Evolutionary conservation across 2,888 invertebrate species (phyloP).

Genomic region (Didymodactylos carnosus): DNA sequence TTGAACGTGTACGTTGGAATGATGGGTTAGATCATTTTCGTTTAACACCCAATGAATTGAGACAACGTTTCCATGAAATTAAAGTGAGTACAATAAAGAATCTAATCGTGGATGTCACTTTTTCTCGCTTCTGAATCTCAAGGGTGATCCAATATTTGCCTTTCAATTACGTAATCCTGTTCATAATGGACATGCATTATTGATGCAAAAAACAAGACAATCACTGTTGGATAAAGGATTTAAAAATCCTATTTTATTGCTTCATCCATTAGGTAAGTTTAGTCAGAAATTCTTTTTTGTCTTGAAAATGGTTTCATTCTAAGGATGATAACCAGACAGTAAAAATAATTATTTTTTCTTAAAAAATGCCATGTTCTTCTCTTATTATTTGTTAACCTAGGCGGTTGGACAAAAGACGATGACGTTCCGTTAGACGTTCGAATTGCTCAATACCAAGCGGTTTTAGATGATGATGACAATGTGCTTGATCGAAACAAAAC

Average conservation of each 20-base stretch:
- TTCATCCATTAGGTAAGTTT: slow-evolving; percentile 59
- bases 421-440: slow-evolving; percentile 77
- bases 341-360: not conserved
- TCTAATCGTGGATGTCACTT: too few species aligned
- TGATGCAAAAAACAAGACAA: slow-evolving; percentile 54
- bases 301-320: too few species aligned
- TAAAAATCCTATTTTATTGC: slow-evolving; percentile 71
- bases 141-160: slow-evolving; percentile 87
- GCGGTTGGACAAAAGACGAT: slow-evolving; percentile 95
- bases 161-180: slow-evolving; percentile 92
- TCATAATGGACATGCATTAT: slow-evolving; percentile 89
- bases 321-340: too few species aligned
- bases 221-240: slow-evolving; percentile 44
- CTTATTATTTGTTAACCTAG: too few species aligned
- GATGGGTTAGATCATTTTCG: slow-evolving; percentile 85
- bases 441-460: slow-evolving; percentile 76
- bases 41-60: slow-evolving; percentile 73
- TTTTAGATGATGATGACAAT: slow-evolving; percentile 48
- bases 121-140: not conserved
- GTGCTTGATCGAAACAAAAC: slow-evolving; percentile 55
- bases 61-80: slow-evolving; percentile 41
- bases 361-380: too few species aligned
- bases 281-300: not conserved
- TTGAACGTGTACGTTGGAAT: slow-evolving; percentile 68
- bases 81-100: not conserved